Percentiles rank a stretch among this genome's conserved stretches.
phyloP scores from a whole-genome alignment of 2,113 vertebrate species.

The Panthera leo region DNA sequence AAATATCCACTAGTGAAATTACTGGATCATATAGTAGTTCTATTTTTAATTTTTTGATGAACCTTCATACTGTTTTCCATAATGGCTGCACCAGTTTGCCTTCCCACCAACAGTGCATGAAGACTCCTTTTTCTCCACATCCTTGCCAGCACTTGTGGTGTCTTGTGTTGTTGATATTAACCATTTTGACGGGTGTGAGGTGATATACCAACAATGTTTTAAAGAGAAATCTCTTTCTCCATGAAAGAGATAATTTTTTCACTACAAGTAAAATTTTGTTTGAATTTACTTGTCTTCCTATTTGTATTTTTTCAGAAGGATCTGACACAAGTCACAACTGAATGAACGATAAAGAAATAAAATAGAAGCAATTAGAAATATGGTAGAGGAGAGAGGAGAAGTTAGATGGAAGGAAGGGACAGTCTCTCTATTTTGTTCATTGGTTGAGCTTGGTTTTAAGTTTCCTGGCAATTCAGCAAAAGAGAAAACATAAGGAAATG shows the following conservation, averaged over 20 bases:
- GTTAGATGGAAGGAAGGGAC: background rate
- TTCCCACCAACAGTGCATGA: background rate
- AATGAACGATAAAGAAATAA: background rate
- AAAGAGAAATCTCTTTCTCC: background rate
- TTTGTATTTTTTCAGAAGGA: conserved; percentile 36
- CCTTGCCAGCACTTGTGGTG: background rate
- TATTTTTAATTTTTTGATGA: background rate
- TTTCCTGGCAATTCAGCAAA: background rate
- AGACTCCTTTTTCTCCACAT: background rate
- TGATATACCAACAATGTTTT: background rate
- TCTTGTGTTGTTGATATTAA: background rate
- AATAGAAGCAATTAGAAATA: background rate
- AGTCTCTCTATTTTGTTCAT: background rate
- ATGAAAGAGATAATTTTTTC: background rate
- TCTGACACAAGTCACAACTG: background rate
- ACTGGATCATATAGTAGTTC: background rate
- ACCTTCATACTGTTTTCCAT: background rate
- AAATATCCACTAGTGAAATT: background rate
- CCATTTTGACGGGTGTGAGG: background rate
- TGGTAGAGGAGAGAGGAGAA: background rate
- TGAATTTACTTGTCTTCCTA: background rate
- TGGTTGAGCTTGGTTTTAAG: background rate
- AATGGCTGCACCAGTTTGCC: background rate
- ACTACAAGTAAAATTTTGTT: background rate
- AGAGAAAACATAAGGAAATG: background rate